phyloP scores from a whole-genome alignment of 2,113 vertebrate genomes.

The Oncorhynchus kisutch region DNA sequence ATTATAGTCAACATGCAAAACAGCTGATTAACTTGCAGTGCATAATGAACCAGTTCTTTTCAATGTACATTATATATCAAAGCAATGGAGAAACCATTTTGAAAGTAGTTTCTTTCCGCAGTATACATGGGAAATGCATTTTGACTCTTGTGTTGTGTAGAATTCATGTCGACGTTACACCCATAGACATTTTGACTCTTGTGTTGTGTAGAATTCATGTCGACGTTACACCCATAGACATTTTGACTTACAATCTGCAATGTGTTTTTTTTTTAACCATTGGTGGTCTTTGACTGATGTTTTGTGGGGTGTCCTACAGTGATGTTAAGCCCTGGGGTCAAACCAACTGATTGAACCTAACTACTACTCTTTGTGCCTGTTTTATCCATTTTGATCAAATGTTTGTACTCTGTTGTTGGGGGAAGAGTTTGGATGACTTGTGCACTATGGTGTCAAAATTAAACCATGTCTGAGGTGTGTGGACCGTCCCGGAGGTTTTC shows the following conservation, averaged over 20 bases:
- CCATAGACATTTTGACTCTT: conserved; percentile 6
- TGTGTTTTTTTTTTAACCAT: too few relatives aligned
- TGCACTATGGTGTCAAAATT: conserved; percentile 6
- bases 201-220: too few relatives aligned
- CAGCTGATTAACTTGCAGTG: conserved; percentile 24
- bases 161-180: not conserved
- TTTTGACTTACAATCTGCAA: not conserved
- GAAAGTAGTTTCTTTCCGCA: too few relatives aligned
- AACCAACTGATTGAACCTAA: not conserved
- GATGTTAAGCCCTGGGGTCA: too few relatives aligned
- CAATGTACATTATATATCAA: too few relatives aligned
- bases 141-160: not conserved
- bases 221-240: not conserved
- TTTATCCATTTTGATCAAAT: not conserved
- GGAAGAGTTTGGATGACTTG: not conserved
- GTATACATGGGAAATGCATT: not conserved
- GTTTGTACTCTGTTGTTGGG: not conserved
- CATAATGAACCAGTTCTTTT: too few relatives aligned
- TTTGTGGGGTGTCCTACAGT: too few relatives aligned
- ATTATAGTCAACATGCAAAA: conserved; percentile 33
- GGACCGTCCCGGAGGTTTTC: conserved; percentile 5
- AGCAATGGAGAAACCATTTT: too few relatives aligned
- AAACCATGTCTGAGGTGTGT: conserved; percentile 7
- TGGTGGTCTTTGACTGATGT: too few relatives aligned
- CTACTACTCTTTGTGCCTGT: not conserved